phyloP scores from a whole-genome alignment of 2,113 vertebrate genomes.

The Zingel zingel region DNA sequence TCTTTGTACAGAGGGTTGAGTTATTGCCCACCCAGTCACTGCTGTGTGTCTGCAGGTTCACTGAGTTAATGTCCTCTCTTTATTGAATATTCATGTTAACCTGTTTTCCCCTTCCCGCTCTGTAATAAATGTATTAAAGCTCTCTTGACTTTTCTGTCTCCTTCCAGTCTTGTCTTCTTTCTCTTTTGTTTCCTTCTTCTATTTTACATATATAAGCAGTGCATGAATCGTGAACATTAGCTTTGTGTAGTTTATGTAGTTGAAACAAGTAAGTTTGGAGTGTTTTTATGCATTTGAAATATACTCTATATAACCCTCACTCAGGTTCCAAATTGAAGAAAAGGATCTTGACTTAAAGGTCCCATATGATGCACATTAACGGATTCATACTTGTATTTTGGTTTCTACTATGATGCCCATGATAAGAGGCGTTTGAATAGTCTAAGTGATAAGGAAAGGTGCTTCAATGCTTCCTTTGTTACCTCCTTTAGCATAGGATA shows the following conservation, averaged over 20 bases:
- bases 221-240: background rate
- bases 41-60: constrained; percentile 37
- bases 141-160: constrained; percentile 52
- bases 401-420: too few species aligned
- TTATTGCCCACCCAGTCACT: constrained; percentile 29
- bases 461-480: too few species aligned
- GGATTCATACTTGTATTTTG: too few species aligned
- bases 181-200: constrained; percentile 1
- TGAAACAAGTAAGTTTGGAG: background rate
- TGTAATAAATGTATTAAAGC: constrained; percentile 81
- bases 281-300: background rate
- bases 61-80: constrained; percentile 31
- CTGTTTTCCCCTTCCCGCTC: constrained; percentile 43
- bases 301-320: background rate
- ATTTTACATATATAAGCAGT: background rate
- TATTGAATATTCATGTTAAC: constrained; percentile 40
- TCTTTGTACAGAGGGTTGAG: constrained; percentile 28
- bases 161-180: constrained; percentile 28
- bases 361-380: too few species aligned
- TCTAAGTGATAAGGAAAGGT: too few species aligned
- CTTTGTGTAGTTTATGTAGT: background rate
- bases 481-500: too few species aligned
- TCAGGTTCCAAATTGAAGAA: too few species aligned
- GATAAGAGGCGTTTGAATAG: too few species aligned
- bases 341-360: too few species aligned